phyloP scores from a whole-genome alignment of 2,888 invertebrate species.

The Xiphydria camelus region DNA sequence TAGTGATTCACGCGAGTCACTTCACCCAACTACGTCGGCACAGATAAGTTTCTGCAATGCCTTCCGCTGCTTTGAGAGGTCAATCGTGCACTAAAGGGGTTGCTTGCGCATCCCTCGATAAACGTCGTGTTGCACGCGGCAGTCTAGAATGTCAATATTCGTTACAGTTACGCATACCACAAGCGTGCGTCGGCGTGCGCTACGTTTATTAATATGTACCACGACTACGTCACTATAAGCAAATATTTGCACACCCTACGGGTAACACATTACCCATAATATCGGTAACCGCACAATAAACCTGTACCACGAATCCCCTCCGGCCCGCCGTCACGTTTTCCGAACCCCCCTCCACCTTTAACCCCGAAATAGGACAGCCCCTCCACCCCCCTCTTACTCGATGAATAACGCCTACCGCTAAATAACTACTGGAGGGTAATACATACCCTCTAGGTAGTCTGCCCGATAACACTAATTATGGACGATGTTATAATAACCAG shows the following conservation, averaged over 20 bases:
- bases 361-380: neutral
- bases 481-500: conserved; percentile 12
- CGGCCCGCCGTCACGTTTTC: too few species aligned
- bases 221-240: neutral
- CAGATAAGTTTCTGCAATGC: too few species aligned
- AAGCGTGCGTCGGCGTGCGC: too few species aligned
- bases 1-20: too few species aligned
- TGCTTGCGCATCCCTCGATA: too few species aligned
- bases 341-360: neutral
- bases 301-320: neutral
- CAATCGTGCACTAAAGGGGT: too few species aligned
- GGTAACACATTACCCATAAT: neutral
- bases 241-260: neutral
- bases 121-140: too few species aligned
- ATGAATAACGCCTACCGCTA: neutral
- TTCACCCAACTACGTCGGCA: too few species aligned
- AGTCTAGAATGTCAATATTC: too few species aligned
- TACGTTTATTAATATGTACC: neutral
- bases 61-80: too few species aligned
- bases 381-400: neutral
- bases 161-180: too few species aligned
- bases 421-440: neutral
- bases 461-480: too few species aligned
- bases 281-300: neutral
- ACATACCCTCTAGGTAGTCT: neutral